These are phyloP conservation scores for Sander lucioperca DNA, from an alignment of 2,113 vertebrate species.

Conservation along the genomic window DNA sequence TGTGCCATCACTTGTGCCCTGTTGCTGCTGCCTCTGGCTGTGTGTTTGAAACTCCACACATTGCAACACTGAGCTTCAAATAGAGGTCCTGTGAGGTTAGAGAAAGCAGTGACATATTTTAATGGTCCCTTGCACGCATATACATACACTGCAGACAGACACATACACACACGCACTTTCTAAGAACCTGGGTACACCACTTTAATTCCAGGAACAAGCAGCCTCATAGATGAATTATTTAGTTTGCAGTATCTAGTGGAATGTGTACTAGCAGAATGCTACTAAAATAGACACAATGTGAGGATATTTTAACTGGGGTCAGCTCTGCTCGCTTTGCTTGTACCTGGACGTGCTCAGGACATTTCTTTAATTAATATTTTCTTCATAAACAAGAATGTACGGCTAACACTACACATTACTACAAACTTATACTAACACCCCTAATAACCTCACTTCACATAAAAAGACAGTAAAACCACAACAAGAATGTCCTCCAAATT, in stretches of 20 bases:
- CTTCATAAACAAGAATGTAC: not conserved
- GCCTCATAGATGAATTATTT: slow-evolving; percentile 19
- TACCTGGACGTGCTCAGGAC: not conserved
- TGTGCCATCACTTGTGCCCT: not conserved
- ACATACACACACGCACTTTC: not conserved
- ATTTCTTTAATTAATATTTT: not conserved
- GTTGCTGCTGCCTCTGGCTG: slow-evolving; percentile 14
- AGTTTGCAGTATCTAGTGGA: slow-evolving; percentile 18
- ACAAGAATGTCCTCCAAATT: no score
- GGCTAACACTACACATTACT: not conserved
- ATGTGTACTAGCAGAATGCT: not conserved
- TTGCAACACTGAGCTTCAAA: slow-evolving; percentile 34
- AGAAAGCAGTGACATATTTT: slow-evolving; percentile 34
- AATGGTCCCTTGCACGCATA: slow-evolving; percentile 7
- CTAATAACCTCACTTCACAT: not conserved
- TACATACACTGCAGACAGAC: not conserved
- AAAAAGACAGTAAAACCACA: not conserved
- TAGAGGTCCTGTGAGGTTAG: slow-evolving; percentile 16
- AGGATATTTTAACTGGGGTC: not conserved
- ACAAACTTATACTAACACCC: not conserved
- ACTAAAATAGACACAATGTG: not conserved
- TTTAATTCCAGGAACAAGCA: slow-evolving; percentile 9
- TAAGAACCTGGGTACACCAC: not conserved
- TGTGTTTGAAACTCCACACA: slow-evolving; percentile 26
- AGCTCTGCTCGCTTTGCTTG: not conserved